phyloP scores from a whole-genome alignment of 1,140 invertebrate species.

The Nylanderia fulva region DNA sequence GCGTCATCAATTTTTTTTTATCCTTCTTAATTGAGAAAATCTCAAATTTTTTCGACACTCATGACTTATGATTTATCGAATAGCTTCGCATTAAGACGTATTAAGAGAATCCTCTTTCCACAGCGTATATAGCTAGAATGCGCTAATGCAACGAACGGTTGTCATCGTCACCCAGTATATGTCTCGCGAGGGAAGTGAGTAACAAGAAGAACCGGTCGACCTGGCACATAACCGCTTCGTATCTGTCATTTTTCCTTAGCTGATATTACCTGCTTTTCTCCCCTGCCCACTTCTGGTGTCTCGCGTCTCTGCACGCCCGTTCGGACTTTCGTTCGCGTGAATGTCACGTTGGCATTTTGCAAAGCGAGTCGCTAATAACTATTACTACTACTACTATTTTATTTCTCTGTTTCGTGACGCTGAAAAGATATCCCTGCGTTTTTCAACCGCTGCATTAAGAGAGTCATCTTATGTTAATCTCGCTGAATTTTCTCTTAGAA shows the following conservation, averaged over 20 bases:
- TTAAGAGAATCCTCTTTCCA: background rate
- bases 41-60: background rate
- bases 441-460: background rate
- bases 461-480: background rate
- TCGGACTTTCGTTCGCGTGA: constrained; percentile 51
- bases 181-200: constrained; percentile 66
- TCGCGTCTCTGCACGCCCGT: constrained; percentile 17
- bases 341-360: constrained; percentile 60
- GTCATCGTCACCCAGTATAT: constrained; percentile 68
- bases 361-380: constrained; percentile 44
- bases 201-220: constrained; percentile 74
- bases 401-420: background rate
- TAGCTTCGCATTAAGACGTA: background rate
- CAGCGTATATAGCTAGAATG: background rate
- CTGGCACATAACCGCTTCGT: constrained; percentile 71
- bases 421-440: background rate
- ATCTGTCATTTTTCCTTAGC: constrained; percentile 70
- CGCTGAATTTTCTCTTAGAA: no score
- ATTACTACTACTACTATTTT: constrained; percentile 16
- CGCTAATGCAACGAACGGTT: constrained; percentile 21
- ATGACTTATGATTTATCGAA: background rate
- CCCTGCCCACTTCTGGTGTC: background rate
- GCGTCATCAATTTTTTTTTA: background rate
- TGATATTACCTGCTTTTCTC: constrained; percentile 66
- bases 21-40: background rate